Evolutionary conservation across 2,888 invertebrate species (phyloP), one percentile per base, ranked within the genome.

Genomic region (Rhamnusium bicolor): DNA sequence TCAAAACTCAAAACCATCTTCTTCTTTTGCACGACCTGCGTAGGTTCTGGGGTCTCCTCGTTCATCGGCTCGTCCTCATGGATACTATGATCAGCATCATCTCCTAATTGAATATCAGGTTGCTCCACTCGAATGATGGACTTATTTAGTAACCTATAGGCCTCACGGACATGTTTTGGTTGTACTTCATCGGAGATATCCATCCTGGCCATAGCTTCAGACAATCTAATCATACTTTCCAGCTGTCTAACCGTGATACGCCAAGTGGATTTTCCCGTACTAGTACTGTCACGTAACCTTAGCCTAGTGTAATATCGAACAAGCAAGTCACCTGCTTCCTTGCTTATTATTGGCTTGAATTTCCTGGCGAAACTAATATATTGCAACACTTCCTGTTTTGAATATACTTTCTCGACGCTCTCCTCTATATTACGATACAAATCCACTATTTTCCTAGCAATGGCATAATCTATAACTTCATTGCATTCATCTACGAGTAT

Each of bases 91-190:
- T 89, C 89, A 12, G 92, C 92, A 46, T 96, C 95, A 73, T 96
- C 96, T 66, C 96, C 96, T 75, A 99, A 89, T 85, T 97, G 94
- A 65, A 99, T 96, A 86, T 99, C 99, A 0, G 99, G 98, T 84
- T 98, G 98, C 84, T 99, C 99, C 16, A 99, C 98, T 47, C 98
- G 92, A 79, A 99, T 97, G 77, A 99, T 98, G 0, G 98, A 98
- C 85, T 98, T 98, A 88, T 98, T 98, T 29, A 99, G 89, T 74
- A 99, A 90, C 80, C 87, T 91, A 87, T 93, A 95, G 0, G 97
- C 97, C 89, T 98, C 98, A 84, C 94, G 93, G 0, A 99, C 99
- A 86, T 99, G 99, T 47, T 92, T 93, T 0, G 93, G 90, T 3
- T 93, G 92, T 12, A 98, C 98, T 86, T 95, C 94, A 66, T 97